These are phyloP conservation scores for Tethya wilhelma DNA, from an alignment of 37 sponge, comb jelly and placozoan species.

Conservation along the genomic window DNA sequence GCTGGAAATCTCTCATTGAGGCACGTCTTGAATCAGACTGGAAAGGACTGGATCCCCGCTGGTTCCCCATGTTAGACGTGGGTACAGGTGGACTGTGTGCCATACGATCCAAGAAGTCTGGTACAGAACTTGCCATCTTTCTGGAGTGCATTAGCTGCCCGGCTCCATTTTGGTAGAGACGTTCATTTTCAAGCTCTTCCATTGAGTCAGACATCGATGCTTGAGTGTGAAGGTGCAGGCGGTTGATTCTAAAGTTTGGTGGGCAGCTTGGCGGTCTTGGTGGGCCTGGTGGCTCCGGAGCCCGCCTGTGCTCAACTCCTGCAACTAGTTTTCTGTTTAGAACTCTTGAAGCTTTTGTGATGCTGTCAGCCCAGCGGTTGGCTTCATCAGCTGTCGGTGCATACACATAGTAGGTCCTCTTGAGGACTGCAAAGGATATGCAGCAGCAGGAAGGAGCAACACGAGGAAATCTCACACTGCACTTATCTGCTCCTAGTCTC, in stretches of 20 bases:
- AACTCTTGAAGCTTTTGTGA: conserved; percentile 22
- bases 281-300: conserved; percentile 22
- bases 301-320: conserved; percentile 1
- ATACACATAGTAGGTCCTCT: conserved; percentile 64
- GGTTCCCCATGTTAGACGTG: too few species aligned
- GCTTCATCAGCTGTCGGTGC: conserved; percentile 62
- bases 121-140: neutral
- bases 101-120: conserved; percentile 3
- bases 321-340: conserved; percentile 43
- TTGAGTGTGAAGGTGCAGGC: neutral
- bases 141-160: neutral
- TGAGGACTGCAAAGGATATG: conserved; percentile 57
- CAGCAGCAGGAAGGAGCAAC: conserved; percentile 45
- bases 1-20: neutral
- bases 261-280: neutral
- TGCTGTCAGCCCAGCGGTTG: conserved; percentile 35
- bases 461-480: conserved; percentile 44
- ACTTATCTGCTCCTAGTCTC: conserved; percentile 35
- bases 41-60: neutral
- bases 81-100: conserved; percentile 6
- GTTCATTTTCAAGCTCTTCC: neutral
- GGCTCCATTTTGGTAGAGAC: neutral
- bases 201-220: neutral
- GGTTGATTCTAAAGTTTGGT: conserved; percentile 6
- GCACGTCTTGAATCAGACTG: too few species aligned